A percentile compares a stretch with the other conserved stretches of the same genome.
Evolutionary conservation across 2,113 vertebrate genomes (phyloP).

Genomic region (Glaucidium brasilianum): DNA sequence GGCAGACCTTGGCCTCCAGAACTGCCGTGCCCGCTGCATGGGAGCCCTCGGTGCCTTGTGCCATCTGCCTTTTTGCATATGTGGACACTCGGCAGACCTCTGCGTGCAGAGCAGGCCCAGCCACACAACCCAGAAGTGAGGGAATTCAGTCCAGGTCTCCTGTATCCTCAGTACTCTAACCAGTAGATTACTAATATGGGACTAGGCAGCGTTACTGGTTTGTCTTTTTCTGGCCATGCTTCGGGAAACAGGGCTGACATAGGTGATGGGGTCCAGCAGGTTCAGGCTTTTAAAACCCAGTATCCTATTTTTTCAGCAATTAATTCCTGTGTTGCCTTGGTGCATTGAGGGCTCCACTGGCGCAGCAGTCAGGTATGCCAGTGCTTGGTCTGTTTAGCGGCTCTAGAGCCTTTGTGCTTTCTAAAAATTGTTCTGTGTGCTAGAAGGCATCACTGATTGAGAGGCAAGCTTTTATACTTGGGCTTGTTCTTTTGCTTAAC

Average conservation of each 20-base stretch:
- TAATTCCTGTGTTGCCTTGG: fast-evolving
- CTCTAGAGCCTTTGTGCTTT: not conserved
- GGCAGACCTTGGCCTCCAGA: not conserved
- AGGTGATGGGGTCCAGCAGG: fast-evolving
- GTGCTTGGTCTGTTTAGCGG: not conserved
- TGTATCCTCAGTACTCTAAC: not conserved
- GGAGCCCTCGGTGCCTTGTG: no score
- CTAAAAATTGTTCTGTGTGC: not conserved
- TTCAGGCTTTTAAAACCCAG: not conserved
- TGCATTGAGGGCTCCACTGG: not conserved
- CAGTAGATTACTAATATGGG: not conserved
- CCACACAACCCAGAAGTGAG: not conserved
- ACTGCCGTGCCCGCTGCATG: not conserved
- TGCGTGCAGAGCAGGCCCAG: not conserved
- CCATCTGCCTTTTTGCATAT: not conserved
- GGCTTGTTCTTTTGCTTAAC: not conserved
- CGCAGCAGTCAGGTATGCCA: not conserved
- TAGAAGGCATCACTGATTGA: not conserved
- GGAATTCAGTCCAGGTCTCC: not conserved
- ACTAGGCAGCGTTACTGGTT: not conserved
- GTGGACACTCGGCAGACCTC: not conserved
- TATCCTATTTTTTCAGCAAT: not conserved
- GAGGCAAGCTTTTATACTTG: not conserved
- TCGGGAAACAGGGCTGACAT: not conserved
- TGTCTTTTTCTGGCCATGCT: not conserved